These are phyloP conservation scores for Pocillopora meandrina DNA, from an alignment of 92 coral and sea anemone species.

Conservation along the genomic window DNA sequence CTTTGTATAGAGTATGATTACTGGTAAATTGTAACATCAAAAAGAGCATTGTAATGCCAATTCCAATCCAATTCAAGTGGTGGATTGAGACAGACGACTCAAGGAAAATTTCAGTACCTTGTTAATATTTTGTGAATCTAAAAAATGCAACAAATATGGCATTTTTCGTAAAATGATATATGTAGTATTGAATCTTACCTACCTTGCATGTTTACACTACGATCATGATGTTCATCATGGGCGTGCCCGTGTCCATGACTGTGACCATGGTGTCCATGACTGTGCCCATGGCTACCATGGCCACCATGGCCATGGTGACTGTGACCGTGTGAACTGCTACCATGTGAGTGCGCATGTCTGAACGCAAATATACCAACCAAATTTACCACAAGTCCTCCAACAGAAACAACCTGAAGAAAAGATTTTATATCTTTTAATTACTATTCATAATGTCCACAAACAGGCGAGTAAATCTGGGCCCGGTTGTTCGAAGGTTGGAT, in stretches of 20 bases:
- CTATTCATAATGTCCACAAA: background rate
- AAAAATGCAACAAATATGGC: too few species aligned
- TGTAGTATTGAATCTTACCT: background rate
- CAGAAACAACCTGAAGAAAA: slow-evolving; percentile 80
- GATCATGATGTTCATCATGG: slow-evolving; percentile 67
- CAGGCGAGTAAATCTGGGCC: too few species aligned
- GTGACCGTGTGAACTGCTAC: slow-evolving; percentile 57
- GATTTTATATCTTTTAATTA: background rate
- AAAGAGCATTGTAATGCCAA: too few species aligned
- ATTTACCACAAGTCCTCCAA: slow-evolving; percentile 90
- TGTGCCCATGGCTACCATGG: slow-evolving; percentile 59
- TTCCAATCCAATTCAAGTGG: too few species aligned
- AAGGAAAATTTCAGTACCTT: too few species aligned
- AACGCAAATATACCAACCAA: slow-evolving; percentile 95
- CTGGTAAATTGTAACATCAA: too few species aligned
- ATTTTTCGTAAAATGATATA: too few species aligned
- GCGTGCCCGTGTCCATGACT: slow-evolving; percentile 32
- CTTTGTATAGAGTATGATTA: too few species aligned
- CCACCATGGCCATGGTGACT: slow-evolving; percentile 71
- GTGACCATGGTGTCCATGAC: slow-evolving; percentile 73
- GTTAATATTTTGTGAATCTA: too few species aligned
- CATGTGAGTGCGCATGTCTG: slow-evolving; percentile 97
- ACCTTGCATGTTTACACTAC: slow-evolving; percentile 99
- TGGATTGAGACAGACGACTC: too few species aligned
- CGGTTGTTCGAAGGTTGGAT: too few species aligned